Evolutionary conservation across 2,888 invertebrate genomes (phyloP), one percentile per base, ranked within the genome.

Genomic region (Agrotis segetum): DNA sequence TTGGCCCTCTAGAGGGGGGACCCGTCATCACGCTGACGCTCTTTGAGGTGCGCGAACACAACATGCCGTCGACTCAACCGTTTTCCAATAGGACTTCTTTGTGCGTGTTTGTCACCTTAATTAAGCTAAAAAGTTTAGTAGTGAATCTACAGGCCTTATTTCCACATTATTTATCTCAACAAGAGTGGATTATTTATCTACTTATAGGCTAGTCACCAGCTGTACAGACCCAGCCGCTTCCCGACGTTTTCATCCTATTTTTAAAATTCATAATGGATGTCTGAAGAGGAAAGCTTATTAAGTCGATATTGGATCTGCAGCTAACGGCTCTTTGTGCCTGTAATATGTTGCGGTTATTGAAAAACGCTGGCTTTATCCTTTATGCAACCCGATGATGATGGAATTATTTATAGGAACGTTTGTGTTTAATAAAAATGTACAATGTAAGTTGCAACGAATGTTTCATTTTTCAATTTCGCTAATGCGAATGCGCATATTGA

Each of bases 231-330:
- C 50, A 24, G 24, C n/a, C 14, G 0, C 16, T 14, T 3, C 49
- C 17, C n/a, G 46, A 29, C 21, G n/a, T 56, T 68, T 62, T 21
- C 6, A 47, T 63, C 5, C n/a, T 56, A 47, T 56, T 69, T 65
- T 60, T 46, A 16, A 55, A 47, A 66, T 60, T 60, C 21, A 77
- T 59, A 68, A 77, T 78, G 55, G 72, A 71, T 56, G 34, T 49
- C 13, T 24, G 53, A 59, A 50, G n/a, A 19, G 55, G 16, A 52
- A 79, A 79, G 67, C 78, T 71, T 77, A 77, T 82, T 82, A 79
- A 66, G 72, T 77, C 78, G 71, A 79, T 82, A 82, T 79, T 77
- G 82, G 62, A 82, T 82, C 56, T 82, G 71, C 82, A 66, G 72
- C 67, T 47, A 71, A 58, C 77, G 62, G 78, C 62, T 52, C 82